phyloP scores from a whole-genome alignment of 2,888 invertebrate genomes.

The Phoronis australis region DNA sequence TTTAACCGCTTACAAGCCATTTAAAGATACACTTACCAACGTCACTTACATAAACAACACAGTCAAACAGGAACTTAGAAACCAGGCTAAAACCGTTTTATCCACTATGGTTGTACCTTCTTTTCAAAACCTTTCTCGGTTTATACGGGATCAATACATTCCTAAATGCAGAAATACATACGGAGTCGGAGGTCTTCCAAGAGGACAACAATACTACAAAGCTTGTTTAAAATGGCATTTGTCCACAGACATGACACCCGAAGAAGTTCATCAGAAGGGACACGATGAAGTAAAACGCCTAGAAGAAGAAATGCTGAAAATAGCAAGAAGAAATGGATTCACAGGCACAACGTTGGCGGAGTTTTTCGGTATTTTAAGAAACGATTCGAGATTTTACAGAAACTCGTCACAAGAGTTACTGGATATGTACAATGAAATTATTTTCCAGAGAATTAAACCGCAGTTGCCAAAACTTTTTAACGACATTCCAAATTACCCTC shows the following conservation, averaged over 20 bases:
- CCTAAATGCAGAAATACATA: conserved; percentile 27
- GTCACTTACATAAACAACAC: too few species aligned
- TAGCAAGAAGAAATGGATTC: conserved; percentile 27
- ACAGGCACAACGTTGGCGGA: conserved; percentile 30
- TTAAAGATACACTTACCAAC: conserved; percentile 12
- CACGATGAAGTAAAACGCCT: conserved; percentile 45
- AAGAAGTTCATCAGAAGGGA: conserved; percentile 44
- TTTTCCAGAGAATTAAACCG: conserved; percentile 32
- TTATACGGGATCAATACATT: conserved; percentile 27
- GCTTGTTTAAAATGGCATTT: conserved; percentile 47
- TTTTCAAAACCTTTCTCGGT: conserved; percentile 13
- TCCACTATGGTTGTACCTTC: too few species aligned
- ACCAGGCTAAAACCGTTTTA: too few species aligned
- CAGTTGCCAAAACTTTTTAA: conserved; percentile 31
- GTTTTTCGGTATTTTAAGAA: conserved; percentile 35
- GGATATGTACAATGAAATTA: conserved; percentile 30
- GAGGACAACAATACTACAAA: conserved; percentile 42
- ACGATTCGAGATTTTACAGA: conserved; percentile 31
- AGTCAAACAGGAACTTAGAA: too few species aligned
- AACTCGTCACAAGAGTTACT: conserved; percentile 36
- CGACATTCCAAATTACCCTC: conserved; percentile 26
- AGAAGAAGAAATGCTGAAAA: conserved; percentile 29
- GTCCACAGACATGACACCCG: conserved; percentile 33
- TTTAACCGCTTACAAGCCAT: conserved; percentile 14
- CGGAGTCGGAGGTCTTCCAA: conserved; percentile 37